phyloP scores from a whole-genome alignment of 2,113 vertebrate genomes.

The Clarias batrachus region DNA sequence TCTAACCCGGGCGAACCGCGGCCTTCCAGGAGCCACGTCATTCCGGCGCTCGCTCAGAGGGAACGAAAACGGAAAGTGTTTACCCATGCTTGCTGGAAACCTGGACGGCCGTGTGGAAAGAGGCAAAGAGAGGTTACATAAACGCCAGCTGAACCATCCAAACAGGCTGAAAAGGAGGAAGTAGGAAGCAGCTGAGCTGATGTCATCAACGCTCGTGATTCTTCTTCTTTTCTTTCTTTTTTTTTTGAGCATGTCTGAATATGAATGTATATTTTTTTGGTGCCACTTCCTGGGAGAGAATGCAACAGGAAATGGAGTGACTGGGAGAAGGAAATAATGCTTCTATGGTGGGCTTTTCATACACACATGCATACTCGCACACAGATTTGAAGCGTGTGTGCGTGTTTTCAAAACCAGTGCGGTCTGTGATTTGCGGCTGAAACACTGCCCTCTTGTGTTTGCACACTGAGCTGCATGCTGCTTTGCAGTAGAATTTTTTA shows the following conservation, averaged over 20 bases:
- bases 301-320: slow-evolving; percentile 58
- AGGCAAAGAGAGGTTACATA: slow-evolving; percentile 42
- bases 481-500: neutral
- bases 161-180: slow-evolving; percentile 23
- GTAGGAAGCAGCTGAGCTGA: slow-evolving; percentile 39
- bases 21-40: slow-evolving; percentile 31
- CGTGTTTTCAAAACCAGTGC: neutral
- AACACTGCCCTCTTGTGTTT: slow-evolving; percentile 47
- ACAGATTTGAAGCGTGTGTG: slow-evolving; percentile 2
- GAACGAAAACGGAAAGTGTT: slow-evolving; percentile 29
- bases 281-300: slow-evolving; percentile 67
- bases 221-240: too few relatives aligned
- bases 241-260: slow-evolving; percentile 7
- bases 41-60: neutral
- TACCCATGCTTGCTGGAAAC: slow-evolving; percentile 17
- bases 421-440: slow-evolving; percentile 11
- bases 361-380: slow-evolving; percentile 25
- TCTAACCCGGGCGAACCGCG: neutral
- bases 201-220: slow-evolving; percentile 28
- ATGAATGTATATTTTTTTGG: slow-evolving; percentile 26
- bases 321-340: slow-evolving; percentile 46
- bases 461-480: slow-evolving; percentile 2
- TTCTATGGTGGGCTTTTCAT: slow-evolving; percentile 61
- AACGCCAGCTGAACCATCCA: slow-evolving; percentile 40
- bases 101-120: slow-evolving; percentile 6